Base-by-base conservation (phyloP, 2,888 invertebrate species). In the Coleophora flavipennella region DNA sequence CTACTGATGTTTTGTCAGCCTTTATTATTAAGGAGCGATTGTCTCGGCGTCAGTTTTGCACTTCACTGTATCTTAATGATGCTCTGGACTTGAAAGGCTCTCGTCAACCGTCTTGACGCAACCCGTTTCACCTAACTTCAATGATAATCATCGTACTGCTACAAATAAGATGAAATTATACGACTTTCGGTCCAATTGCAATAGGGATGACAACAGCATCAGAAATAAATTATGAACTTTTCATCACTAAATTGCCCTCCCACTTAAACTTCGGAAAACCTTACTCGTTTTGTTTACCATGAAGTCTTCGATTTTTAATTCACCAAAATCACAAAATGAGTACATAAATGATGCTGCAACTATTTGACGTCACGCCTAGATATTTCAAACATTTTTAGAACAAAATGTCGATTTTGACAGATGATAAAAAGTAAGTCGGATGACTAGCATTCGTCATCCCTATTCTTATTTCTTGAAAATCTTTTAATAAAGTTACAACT, bases 31-130 rank as follows among this genome's bases (percentile, higher is more conserved):
- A 74, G 68, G 71, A 68, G 61, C 64, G 59, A 76, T 77, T 73
- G 76, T 76, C 65, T 72, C 72, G 73, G 76, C 66, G 76, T 76
- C 79, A 76, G 64, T 66, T 76, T 76, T 78, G 78, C 81, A 80
- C 81, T 78, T 74, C 67, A 57, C 59, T 73, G 78, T 73, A 72
- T 79, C 63, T 49, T 59, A 74, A 71, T 70, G 67, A 67, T 40
- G 6, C 3, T 20, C 20, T 20, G 20, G 20, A 20, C 20, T 20
- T 20, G 20, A 10, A 31, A 31, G 10, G 10, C 11, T 6, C 29
- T 11, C 10, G 3, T 29, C 29, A 29, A 9, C 36, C 10, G 28
- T 27, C 10, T 29, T 9, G 29, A 25, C 53, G 51, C 57, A 60
- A 72, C 73, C 66, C 45, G 77, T 69, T 70, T 66, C 47, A 57